These are phyloP conservation scores for Triplophysa bombifrons DNA, from an alignment of 2,797 vertebrate species.

Conservation along the genomic window DNA sequence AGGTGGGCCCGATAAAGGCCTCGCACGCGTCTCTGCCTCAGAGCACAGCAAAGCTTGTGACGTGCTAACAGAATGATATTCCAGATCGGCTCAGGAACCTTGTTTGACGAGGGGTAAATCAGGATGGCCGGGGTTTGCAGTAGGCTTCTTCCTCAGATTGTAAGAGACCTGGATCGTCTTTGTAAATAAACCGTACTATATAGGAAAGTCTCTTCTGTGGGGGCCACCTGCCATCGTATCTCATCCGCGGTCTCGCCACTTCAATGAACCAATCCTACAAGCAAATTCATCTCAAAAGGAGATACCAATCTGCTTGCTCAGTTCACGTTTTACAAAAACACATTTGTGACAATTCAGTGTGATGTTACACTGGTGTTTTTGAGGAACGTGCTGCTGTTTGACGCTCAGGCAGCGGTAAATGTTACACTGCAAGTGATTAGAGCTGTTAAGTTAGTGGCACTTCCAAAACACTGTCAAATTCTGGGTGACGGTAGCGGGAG, in stretches of 20 bases:
- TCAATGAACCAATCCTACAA: not conserved
- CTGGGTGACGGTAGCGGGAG: constrained; percentile 76
- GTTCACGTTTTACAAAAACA: constrained; percentile 24
- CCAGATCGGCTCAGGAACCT: constrained; percentile 23
- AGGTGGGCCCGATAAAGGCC: constrained; percentile 45
- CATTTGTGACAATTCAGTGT: constrained; percentile 30
- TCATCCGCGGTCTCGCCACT: constrained; percentile 10
- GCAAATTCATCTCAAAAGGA: constrained; percentile 31
- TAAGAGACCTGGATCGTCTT: constrained; percentile 14
- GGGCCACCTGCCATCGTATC: constrained; percentile 8
- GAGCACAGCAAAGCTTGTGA: constrained; percentile 12
- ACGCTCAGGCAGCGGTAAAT: constrained; percentile 54
- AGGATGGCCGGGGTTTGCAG: constrained; percentile 34
- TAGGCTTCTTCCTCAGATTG: constrained; percentile 26
- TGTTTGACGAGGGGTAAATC: constrained; percentile 21
- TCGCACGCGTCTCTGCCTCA: constrained; percentile 16
- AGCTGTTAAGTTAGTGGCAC: constrained; percentile 81
- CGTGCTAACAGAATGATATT: constrained; percentile 45
- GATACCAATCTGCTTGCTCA: constrained; percentile 5
- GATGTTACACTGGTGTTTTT: constrained; percentile 26
- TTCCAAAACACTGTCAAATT: constrained; percentile 84
- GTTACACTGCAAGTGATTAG: constrained; percentile 79
- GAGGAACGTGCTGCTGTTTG: constrained; percentile 33
- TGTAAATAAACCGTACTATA: constrained; percentile 28
- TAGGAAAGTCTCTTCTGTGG: not conserved